These are phyloP conservation scores for Bellardia bayeri DNA, from an alignment of 2,888 invertebrate genomes.

Conservation along the genomic window DNA sequence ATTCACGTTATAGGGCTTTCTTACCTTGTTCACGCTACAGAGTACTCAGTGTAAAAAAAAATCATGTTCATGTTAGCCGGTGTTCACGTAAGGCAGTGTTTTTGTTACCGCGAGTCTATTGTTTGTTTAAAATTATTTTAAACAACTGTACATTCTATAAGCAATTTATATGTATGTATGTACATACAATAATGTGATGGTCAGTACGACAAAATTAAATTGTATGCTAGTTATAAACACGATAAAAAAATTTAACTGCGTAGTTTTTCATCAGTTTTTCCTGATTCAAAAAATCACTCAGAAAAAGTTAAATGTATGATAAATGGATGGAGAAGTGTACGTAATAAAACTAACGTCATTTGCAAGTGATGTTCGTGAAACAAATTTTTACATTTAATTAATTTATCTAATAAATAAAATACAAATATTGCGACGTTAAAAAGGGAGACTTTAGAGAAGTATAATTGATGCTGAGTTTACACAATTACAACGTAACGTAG, in stretches of 20 bases:
- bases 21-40: too few species aligned
- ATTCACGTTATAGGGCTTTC: too few species aligned
- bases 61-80: too few species aligned
- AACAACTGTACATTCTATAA: too few species aligned
- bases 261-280: conserved; percentile 45
- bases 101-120: too few species aligned
- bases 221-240: background rate
- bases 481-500: too few species aligned
- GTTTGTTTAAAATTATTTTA: too few species aligned
- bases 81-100: too few species aligned
- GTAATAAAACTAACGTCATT: conserved; percentile 29
- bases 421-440: background rate
- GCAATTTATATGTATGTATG: background rate
- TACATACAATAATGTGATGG: too few species aligned
- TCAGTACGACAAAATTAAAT: background rate
- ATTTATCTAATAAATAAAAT: conserved; percentile 18
- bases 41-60: too few species aligned
- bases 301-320: background rate
- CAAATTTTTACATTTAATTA: background rate
- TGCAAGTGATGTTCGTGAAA: conserved; percentile 25
- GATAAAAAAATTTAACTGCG: conserved; percentile 34
- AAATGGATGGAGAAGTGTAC: background rate
- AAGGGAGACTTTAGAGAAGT: background rate
- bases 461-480: too few species aligned
- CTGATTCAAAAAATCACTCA: conserved; percentile 43